Percentiles rank a stretch among this genome's conserved stretches.
These are phyloP conservation scores for Lepilemur ruficaudatus DNA, from an alignment of 2,797 vertebrate species.

Conservation along the genomic window DNA sequence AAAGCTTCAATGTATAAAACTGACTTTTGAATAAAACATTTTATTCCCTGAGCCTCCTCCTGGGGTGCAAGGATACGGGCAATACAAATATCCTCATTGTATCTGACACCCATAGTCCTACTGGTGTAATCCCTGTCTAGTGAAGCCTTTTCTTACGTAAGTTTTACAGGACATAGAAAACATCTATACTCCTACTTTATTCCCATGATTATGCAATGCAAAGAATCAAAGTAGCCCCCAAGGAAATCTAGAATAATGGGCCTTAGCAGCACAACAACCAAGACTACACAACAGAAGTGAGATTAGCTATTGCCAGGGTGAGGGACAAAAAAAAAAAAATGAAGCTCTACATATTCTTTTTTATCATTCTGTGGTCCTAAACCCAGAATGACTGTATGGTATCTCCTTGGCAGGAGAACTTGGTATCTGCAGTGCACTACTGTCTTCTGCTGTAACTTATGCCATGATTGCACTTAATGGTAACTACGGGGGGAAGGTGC, in stretches of 20 bases:
- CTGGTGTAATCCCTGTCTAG: neutral
- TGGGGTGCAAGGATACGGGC: neutral
- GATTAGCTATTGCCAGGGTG: neutral
- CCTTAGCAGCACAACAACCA: neutral
- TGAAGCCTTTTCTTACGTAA: neutral
- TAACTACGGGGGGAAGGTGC: neutral
- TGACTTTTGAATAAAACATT: neutral
- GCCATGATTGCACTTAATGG: neutral
- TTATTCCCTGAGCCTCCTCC: neutral
- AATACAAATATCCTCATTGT: neutral
- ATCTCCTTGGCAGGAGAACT: neutral
- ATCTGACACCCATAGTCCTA: neutral
- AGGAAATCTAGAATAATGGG: neutral
- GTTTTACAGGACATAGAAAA: neutral
- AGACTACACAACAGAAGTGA: neutral
- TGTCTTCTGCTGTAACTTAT: neutral
- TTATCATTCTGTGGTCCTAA: neutral
- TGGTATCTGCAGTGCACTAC: neutral
- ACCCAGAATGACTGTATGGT: fast-evolving
- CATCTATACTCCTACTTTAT: neutral
- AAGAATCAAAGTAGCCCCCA: neutral
- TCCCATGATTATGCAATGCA: neutral
- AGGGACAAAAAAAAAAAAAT: neutral
- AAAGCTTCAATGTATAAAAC: neutral
- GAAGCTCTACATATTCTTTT: neutral